Base-by-base conservation (phyloP, 1,140 invertebrate species). In the Orius insidiosus region DNA sequence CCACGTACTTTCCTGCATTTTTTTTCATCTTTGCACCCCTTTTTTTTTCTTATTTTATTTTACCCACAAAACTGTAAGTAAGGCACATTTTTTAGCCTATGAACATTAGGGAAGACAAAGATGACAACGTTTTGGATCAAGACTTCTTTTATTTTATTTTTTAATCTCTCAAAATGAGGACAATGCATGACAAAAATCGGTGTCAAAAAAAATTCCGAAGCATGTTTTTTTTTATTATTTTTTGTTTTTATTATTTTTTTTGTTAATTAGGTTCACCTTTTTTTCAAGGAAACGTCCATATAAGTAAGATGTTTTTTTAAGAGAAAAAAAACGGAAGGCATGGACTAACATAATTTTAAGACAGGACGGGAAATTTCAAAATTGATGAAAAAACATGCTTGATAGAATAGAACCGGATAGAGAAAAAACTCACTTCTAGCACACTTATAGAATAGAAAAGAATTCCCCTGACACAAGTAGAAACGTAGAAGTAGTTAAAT, bases 261-360 rank as follows among this genome's bases (percentile, higher is more conserved):
- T 46, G 33, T 18, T 32, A 34, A 36, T 41, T 48, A 41, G 40
- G 14, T 36, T 48, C 43, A 36, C 5, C 37, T 41, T 33, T 16
- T 47, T 31, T 30, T 41, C 19, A 40, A 40, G 40, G 39, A 40
- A 40, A 40, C 30, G 41, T 40, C 34, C 33, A 36, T 45, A 47
- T 34, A 36, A 32, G 32, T 19, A 32, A 47, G 10, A 39, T 18
- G 32, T 47, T 46, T 36, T 47, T 42, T 16, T n/a, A n/a, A n/a
- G n/a, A n/a, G n/a, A n/a, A n/a, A 47, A 40, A 41, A 47, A 33
- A 47, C 35, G 7, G 24, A 24, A 24, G 24, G 24, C 24, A 24
- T 24, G 24, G 24, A 24, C 24, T 24, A 24, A 24, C 24, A 24
- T 24, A 24, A 24, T n/a, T n/a, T n/a, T n/a, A 24, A 24, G 24